These are phyloP conservation scores for Equus przewalskii DNA, from an alignment of 2,113 vertebrate genomes.

Conservation along the genomic window DNA sequence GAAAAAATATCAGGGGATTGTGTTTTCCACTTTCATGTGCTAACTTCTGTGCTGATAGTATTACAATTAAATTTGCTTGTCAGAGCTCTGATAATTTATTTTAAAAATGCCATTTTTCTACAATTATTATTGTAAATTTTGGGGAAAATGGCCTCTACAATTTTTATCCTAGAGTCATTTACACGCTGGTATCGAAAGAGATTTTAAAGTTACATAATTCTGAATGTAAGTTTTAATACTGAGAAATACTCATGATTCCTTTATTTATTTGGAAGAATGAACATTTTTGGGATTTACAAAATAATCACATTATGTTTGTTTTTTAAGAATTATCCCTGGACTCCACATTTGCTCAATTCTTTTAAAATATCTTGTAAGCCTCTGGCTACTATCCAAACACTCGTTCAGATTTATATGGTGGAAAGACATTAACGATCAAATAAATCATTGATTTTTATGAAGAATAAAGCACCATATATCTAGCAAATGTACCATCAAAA, in stretches of 20 bases:
- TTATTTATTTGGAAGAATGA: constrained; percentile 49
- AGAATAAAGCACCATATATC: background rate
- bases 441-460: constrained; percentile 65
- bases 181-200: background rate
- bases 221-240: constrained; percentile 2
- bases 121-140: background rate
- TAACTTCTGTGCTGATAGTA: background rate
- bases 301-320: constrained; percentile 79
- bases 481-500: constrained; percentile 10
- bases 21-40: constrained; percentile 39
- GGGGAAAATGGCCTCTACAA: background rate
- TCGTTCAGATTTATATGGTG: constrained; percentile 89
- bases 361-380: constrained; percentile 89
- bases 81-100: background rate
- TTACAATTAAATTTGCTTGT: constrained; percentile 19
- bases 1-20: background rate
- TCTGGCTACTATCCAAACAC: constrained; percentile 92
- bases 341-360: constrained; percentile 94
- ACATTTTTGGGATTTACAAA: constrained; percentile 61
- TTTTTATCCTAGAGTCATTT: constrained; percentile 8
- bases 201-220: constrained; percentile 38
- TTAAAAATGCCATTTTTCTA: constrained; percentile 38
- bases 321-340: constrained; percentile 93
- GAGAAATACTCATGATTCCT: background rate
- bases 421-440: constrained; percentile 83